Evolutionary conservation across 37 sponge, comb jelly and placozoan species (phyloP).

Genomic region (Aplysina aerophoba): DNA sequence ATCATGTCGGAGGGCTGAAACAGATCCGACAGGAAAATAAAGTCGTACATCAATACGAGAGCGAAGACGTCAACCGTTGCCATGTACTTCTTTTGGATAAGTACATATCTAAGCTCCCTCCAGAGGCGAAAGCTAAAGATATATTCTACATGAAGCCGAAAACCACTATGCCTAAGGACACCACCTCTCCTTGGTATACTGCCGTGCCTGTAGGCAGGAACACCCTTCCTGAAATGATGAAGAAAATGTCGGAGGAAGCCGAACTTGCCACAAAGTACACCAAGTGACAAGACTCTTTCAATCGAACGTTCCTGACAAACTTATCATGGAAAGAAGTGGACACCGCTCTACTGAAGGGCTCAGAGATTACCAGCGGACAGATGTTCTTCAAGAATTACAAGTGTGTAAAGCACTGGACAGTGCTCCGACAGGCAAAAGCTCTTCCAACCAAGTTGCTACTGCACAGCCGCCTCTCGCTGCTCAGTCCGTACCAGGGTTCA

Average conservation of each 20-base stretch:
- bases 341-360: constrained; percentile 26
- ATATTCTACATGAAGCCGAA: too few species aligned
- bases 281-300: constrained; percentile 16
- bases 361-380: too few species aligned
- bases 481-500: too few species aligned
- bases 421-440: too few species aligned
- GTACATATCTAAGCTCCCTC: too few species aligned
- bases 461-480: too few species aligned
- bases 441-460: too few species aligned
- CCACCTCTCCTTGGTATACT: constrained; percentile 34
- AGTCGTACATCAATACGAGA: constrained; percentile 33
- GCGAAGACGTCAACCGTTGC: background rate
- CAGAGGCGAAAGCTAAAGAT: too few species aligned
- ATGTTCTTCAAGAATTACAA: too few species aligned
- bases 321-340: constrained; percentile 23
- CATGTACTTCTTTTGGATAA: too few species aligned
- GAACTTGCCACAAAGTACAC: constrained; percentile 10
- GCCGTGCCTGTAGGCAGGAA: constrained; percentile 22
- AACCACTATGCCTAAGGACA: too few species aligned
- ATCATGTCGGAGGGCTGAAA: constrained; percentile 19
- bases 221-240: background rate
- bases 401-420: too few species aligned
- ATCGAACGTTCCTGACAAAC: constrained; percentile 22
- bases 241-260: background rate
- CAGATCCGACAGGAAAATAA: constrained; percentile 24